Evolutionary conservation across 2,113 vertebrate species (phyloP).

Genomic region (Cololabis saira): DNA sequence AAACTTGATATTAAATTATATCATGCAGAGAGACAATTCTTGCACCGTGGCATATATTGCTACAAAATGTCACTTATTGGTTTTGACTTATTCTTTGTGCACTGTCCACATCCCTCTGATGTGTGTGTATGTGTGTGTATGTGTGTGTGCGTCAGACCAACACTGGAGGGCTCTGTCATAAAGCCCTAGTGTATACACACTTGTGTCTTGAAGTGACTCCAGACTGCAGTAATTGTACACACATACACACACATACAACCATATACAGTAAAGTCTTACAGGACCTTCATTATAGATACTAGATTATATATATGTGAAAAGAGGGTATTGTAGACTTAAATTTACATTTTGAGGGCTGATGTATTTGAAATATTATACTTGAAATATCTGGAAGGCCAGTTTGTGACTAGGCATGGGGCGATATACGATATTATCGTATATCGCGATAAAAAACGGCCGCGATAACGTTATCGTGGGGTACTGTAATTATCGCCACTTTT

Average conservation of each 20-base stretch:
- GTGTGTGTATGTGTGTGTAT: neutral
- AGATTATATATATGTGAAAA: no score
- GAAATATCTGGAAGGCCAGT: no score
- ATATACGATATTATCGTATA: no score
- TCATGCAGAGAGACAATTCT: slow-evolving; percentile 10
- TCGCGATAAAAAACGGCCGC: no score
- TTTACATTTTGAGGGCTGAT: no score
- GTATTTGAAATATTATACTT: no score
- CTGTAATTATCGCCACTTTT: no score
- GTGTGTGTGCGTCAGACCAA: slow-evolving; percentile 2
- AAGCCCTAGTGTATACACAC: slow-evolving; percentile 10
- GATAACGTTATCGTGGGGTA: no score
- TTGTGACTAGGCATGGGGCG: no score
- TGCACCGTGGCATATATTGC: neutral
- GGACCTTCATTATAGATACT: neutral
- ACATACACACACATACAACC: neutral
- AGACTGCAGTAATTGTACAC: slow-evolving; percentile 2
- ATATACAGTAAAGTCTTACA: neutral
- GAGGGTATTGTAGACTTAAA: no score
- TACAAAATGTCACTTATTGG: neutral
- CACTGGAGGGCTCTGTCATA: slow-evolving; percentile 39
- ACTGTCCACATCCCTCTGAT: neutral
- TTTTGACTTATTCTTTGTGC: slow-evolving; percentile 8
- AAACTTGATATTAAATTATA: slow-evolving; percentile 11
- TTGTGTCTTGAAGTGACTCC: slow-evolving; percentile 11